A percentile compares a stretch with the other conserved stretches of the same genome.
These are phyloP conservation scores for Grus americana DNA, from an alignment of 2,113 vertebrate genomes.

Conservation along the genomic window DNA sequence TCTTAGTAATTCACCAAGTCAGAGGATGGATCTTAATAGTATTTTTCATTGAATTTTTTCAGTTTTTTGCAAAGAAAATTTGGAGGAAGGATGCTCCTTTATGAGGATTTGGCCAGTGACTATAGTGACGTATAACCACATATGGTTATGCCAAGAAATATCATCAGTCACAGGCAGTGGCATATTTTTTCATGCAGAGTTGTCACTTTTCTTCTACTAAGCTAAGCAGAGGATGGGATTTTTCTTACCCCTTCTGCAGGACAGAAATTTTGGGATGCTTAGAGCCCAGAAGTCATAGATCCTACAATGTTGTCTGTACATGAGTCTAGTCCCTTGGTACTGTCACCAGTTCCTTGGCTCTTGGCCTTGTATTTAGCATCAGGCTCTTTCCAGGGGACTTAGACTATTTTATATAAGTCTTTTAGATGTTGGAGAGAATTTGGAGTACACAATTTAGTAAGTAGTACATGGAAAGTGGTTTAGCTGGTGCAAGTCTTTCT, in stretches of 20 bases:
- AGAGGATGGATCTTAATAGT: neutral
- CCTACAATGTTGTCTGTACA: neutral
- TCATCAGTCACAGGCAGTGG: neutral
- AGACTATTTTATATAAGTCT: neutral
- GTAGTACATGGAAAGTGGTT: neutral
- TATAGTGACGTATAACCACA: neutral
- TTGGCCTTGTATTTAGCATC: neutral
- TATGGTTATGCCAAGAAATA: neutral
- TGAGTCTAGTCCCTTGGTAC: neutral
- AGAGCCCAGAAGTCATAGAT: neutral
- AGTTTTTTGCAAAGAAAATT: neutral
- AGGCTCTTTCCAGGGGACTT: neutral
- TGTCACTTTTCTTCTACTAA: neutral
- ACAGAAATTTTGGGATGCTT: neutral
- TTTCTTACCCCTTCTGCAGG: neutral
- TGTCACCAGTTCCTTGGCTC: neutral
- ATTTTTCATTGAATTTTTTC: neutral
- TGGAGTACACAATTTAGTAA: neutral
- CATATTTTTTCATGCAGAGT: neutral
- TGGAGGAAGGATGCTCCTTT: neutral
- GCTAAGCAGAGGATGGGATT: neutral
- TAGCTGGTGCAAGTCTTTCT: neutral
- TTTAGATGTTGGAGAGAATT: neutral
- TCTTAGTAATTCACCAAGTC: neutral
- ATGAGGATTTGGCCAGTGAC: neutral